A percentile compares a stretch with the other conserved stretches of the same genome.
Evolutionary conservation across 2,797 vertebrate species (phyloP).

Genomic region (Benthosema pterotum): DNA sequence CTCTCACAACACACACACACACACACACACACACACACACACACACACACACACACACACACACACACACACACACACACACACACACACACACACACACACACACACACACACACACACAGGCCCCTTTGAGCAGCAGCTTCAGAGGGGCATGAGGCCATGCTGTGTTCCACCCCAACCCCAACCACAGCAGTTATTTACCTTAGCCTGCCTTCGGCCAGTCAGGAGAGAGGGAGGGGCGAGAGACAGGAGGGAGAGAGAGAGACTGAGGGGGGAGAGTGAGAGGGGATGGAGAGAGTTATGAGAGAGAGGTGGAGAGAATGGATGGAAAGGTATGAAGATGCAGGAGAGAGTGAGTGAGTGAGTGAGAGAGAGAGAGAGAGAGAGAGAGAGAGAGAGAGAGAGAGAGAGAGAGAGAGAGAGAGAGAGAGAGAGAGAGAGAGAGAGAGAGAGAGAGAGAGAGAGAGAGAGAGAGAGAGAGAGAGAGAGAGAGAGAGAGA

Average conservation of each 20-base stretch:
- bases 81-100: conserved; percentile 43
- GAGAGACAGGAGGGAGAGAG: no score
- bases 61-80: conserved; percentile 42
- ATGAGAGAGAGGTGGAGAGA: no score
- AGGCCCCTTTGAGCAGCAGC: conserved; percentile 62
- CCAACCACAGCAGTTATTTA: conserved; percentile 73
- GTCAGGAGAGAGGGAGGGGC: conserved; percentile 32
- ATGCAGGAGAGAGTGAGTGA: no score
- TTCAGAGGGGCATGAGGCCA: conserved; percentile 64
- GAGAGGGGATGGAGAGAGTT: not conserved
- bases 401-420: no score
- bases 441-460: no score
- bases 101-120: conserved; percentile 35
- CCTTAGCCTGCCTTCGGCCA: conserved; percentile 41
- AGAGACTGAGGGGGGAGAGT: not conserved
- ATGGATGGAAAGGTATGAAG: no score
- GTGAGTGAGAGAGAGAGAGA: no score
- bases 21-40: conserved; percentile 42
- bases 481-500: not conserved
- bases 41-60: conserved; percentile 43
- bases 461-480: not conserved
- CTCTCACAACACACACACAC: not conserved
- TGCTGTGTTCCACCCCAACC: conserved; percentile 68
- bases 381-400: no score
- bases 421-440: no score